Evolutionary conservation across 2,888 invertebrate genomes (phyloP), one percentile per base, ranked within the genome.

Genomic region (Cataglyphis altisquamis): DNA sequence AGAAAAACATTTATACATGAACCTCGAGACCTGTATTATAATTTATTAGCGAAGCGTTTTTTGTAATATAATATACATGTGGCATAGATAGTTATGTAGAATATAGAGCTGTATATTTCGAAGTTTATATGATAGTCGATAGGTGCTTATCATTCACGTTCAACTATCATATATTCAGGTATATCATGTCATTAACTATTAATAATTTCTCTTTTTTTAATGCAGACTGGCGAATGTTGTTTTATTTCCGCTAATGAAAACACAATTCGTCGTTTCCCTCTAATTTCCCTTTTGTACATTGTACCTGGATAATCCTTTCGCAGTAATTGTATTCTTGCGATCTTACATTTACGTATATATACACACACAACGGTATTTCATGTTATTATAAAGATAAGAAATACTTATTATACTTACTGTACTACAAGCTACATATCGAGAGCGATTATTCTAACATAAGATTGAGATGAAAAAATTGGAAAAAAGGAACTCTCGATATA

Each of bases 11-110:
- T 72, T 52, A 82, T 78, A 83, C 84, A 83, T 83, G 55, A 83
- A 82, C 68, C 72, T 87, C 86, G 82, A 77, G 72, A 84, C 77
- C 75, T 90, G 90, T 90, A 87, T 88, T 90, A 91, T 90, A 88
- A 91, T 86, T 91, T 86, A 88, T 89, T 88, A 64, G 86, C 83
- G 85, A 81, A 77, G 75, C 68, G 82, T 85, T 88, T 52, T 86
- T 89, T 91, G 91, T 90, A 90, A 91, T 82, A 90, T 91, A 90
- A 87, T 86, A 73, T 75, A 73, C 81, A 83, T 85, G 29, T 21
- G 57, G 85, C 84, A 25, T 1, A 25, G 25, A 25, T 25, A 89
- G 73, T 88, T 86, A 74, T 66, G 84, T 67, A 48, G 25, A 15
- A 48, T 68, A n/a, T 68, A 78, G 32, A 60, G 85, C 66, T 90